Evolutionary conservation across 2,797 vertebrate species (phyloP).

Genomic region (Dallia pectoralis): DNA sequence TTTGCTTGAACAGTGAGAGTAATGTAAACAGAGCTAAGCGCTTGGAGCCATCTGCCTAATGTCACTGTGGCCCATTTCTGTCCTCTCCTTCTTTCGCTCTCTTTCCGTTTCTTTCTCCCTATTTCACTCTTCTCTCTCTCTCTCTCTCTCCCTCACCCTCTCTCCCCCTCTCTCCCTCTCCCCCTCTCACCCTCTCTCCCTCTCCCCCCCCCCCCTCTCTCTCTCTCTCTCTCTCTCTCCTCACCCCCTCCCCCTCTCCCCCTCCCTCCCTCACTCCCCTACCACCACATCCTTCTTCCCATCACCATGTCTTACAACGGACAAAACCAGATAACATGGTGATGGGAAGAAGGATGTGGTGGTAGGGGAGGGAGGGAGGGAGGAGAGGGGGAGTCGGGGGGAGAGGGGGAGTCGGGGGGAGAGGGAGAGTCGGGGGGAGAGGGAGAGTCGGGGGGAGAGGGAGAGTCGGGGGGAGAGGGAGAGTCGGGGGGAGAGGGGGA

Average conservation of each 20-base stretch:
- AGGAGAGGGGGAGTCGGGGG: no score
- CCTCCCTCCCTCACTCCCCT: not conserved
- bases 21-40: constrained; percentile 76
- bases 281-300: no score
- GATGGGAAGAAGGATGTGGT: no score
- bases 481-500: no score
- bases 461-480: no score
- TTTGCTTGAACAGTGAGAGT: constrained; percentile 76
- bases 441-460: no score
- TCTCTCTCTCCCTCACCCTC: constrained; percentile 21
- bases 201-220: constrained; percentile 8
- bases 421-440: no score
- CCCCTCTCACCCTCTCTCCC: constrained; percentile 39
- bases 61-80: constrained; percentile 69
- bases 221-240: constrained; percentile 14
- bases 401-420: no score
- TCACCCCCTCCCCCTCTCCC: constrained; percentile 16
- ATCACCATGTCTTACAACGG: no score
- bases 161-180: constrained; percentile 30
- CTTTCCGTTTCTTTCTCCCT: constrained; percentile 8
- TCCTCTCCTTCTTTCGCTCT: constrained; percentile 37
- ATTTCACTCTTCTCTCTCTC: no score
- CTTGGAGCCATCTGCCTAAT: constrained; percentile 77
- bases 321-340: no score
- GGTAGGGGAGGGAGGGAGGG: no score